Evolutionary conservation across 37 sponge, comb jelly and placozoan species (phyloP).

Genomic region (Beroe forskalii): DNA sequence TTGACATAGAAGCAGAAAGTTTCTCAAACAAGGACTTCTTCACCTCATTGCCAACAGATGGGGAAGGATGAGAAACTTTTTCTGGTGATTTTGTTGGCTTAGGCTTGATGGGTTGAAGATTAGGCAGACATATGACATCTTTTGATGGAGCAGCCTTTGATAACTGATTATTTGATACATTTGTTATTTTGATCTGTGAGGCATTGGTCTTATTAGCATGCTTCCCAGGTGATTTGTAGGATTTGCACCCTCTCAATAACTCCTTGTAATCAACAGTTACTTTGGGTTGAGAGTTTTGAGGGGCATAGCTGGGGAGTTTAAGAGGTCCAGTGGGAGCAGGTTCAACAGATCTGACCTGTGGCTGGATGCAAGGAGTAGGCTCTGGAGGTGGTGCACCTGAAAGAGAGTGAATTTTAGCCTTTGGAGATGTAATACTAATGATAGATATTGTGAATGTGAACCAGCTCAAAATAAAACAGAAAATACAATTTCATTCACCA

Average conservation of each 20-base stretch:
- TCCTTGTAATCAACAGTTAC: slow-evolving; percentile 60
- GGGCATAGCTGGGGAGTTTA: slow-evolving; percentile 55
- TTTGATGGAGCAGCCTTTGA: neutral
- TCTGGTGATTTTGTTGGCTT: neutral
- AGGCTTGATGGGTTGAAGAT: too few relatives aligned
- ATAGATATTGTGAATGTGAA: too few relatives aligned
- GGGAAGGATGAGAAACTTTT: neutral
- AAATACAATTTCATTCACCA: too few relatives aligned
- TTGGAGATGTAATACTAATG: too few relatives aligned
- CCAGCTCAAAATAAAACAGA: too few relatives aligned
- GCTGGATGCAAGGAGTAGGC: too few relatives aligned
- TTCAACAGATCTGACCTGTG: too few relatives aligned
- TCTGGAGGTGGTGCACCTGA: too few relatives aligned
- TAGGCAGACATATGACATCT: too few relatives aligned
- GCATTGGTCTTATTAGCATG: neutral
- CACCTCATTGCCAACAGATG: neutral
- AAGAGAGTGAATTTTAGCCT: too few relatives aligned
- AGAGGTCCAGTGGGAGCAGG: neutral
- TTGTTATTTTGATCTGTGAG: neutral
- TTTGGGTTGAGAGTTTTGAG: slow-evolving; percentile 58
- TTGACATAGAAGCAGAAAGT: neutral
- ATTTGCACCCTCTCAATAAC: slow-evolving; percentile 1
- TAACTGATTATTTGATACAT: neutral
- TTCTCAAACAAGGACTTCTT: slow-evolving; percentile 26
- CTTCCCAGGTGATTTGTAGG: slow-evolving; percentile 42